A percentile compares a stretch with the other conserved stretches of the same genome.
Conservation (phyloP, 2,888 invertebrate species). For the Prosopocoilus inquinatus region DNA sequence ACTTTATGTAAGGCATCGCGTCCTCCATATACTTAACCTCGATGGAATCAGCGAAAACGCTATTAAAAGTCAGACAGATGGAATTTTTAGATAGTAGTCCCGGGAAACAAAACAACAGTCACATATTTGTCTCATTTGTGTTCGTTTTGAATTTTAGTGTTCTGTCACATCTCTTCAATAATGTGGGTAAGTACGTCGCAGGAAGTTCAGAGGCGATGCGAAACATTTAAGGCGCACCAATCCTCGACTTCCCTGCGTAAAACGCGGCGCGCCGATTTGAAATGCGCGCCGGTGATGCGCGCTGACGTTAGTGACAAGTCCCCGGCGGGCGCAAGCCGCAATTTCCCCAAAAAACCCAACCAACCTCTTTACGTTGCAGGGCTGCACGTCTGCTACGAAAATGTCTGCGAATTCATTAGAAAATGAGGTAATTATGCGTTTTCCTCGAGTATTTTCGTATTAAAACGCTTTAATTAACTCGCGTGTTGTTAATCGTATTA, state of each 20-base stretch:
- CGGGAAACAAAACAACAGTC: constrained; percentile 15
- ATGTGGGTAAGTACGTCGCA: constrained; percentile 18
- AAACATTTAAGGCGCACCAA: background rate
- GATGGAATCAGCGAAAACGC: too few species aligned
- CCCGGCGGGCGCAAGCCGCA: background rate
- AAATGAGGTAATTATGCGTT: constrained; percentile 40
- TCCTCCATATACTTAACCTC: too few species aligned
- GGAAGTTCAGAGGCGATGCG: background rate
- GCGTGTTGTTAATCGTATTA: too few species aligned
- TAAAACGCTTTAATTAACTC: too few species aligned
- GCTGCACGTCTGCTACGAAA: constrained; percentile 38
- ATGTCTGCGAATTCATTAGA: constrained; percentile 46
- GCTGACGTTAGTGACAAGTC: constrained; percentile 3
- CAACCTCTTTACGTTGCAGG: constrained; percentile 31
- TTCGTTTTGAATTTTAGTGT: constrained; percentile 25
- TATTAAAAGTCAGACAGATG: too few species aligned
- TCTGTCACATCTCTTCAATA: constrained; percentile 21
- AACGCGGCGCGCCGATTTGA: background rate
- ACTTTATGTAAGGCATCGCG: too few species aligned
- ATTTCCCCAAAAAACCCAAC: background rate
- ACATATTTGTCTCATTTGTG: constrained; percentile 24
- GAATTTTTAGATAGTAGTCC: constrained; percentile 7
- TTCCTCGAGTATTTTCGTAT: background rate
- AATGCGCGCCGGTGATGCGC: background rate
- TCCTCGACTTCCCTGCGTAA: background rate